phyloP scores from a whole-genome alignment of 2,888 invertebrate genomes.

The Macrosoma leucophasiata region DNA sequence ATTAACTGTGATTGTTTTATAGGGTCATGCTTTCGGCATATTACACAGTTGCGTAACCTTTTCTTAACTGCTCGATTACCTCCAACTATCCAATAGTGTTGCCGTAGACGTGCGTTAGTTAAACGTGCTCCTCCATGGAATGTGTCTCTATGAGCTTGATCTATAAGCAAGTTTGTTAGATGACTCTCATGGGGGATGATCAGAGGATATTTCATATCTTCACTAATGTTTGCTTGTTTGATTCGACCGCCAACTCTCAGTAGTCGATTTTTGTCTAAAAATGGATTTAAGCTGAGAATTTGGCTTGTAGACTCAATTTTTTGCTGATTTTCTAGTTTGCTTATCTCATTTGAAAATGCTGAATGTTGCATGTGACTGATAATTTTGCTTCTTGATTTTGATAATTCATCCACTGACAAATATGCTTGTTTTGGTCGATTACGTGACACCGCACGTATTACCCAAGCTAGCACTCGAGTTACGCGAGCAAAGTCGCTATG shows the following conservation, averaged over 20 bases:
- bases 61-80: conserved; percentile 16
- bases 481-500: conserved; percentile 2
- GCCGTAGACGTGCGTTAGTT: conserved; percentile 16
- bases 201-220: conserved; percentile 7
- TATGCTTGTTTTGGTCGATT: conserved; percentile 2
- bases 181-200: conserved; percentile 14
- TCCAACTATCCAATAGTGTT: conserved; percentile 20
- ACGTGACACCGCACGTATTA: not conserved
- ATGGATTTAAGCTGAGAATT: conserved; percentile 12
- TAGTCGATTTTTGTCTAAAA: conserved; percentile 11
- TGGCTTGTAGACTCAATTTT: conserved; percentile 5
- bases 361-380: conserved; percentile 3
- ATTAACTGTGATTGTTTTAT: conserved; percentile 18
- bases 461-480: conserved; percentile 8
- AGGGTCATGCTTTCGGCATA: conserved; percentile 15
- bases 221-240: conserved; percentile 7
- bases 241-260: conserved; percentile 17
- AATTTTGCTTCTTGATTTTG: conserved; percentile 1
- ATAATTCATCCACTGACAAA: conserved; percentile 5
- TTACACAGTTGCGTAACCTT: conserved; percentile 11
- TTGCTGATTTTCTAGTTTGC: conserved; percentile 2
- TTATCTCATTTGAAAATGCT: conserved; percentile 3
- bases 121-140: conserved; percentile 21
- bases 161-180: conserved; percentile 18
- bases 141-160: conserved; percentile 19